These are phyloP conservation scores for Arctopsyche grandis DNA, from an alignment of 1,140 invertebrate genomes.

Conservation along the genomic window DNA sequence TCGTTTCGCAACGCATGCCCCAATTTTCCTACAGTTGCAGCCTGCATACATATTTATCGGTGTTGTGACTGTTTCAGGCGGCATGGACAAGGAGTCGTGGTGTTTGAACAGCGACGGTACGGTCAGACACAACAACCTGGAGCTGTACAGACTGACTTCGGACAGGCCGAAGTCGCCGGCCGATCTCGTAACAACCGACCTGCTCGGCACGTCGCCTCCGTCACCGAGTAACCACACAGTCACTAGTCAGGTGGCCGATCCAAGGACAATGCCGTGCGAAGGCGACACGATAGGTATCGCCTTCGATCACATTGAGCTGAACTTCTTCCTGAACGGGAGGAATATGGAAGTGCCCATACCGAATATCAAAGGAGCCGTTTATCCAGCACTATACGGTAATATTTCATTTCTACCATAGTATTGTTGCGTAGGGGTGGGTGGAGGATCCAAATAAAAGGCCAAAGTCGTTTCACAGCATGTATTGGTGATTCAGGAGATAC, in stretches of 20 bases:
- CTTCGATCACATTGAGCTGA: constrained; percentile 96
- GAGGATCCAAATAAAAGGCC: no score
- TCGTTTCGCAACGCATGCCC: neutral
- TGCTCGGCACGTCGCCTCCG: constrained; percentile 43
- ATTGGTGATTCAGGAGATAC: no score
- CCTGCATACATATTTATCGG: neutral
- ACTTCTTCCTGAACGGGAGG: constrained; percentile 95
- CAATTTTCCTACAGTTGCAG: neutral
- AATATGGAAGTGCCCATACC: constrained; percentile 85
- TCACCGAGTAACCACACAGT: constrained; percentile 57
- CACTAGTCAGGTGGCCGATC: constrained; percentile 29
- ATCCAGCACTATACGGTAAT: constrained; percentile 91
- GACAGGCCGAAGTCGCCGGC: constrained; percentile 61
- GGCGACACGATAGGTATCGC: constrained; percentile 95
- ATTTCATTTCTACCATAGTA: neutral
- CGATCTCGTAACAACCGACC: constrained; percentile 56
- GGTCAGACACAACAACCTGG: constrained; percentile 85
- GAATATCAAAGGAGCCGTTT: constrained; percentile 91
- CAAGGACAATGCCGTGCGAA: constrained; percentile 75
- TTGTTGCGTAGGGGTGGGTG: neutral
- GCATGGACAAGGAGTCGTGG: constrained; percentile 92
- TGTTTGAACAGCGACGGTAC: constrained; percentile 90
- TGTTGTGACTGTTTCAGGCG: constrained; percentile 68
- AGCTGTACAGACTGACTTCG: constrained; percentile 74
- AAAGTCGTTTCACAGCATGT: no score